A percentile compares a stretch with the other conserved stretches of the same genome.
phyloP scores from a whole-genome alignment of 2,797 vertebrate genomes.

The Gymnoscopelus microlampas region DNA sequence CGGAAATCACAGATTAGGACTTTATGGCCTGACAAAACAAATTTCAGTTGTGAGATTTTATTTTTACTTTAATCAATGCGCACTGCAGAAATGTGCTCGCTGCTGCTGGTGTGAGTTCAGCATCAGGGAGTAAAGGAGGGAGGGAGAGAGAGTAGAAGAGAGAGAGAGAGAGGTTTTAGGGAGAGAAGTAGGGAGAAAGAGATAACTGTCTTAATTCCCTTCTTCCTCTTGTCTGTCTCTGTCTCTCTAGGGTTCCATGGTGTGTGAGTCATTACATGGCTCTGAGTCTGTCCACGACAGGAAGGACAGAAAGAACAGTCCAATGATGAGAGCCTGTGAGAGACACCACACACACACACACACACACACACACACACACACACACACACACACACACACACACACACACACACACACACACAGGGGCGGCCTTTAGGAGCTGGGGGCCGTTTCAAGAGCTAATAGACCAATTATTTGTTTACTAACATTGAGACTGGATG shows the following conservation, averaged over 20 bases:
- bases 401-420: background rate
- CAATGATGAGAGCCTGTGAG: constrained; percentile 69
- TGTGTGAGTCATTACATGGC: constrained; percentile 60
- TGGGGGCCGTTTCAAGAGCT: too few relatives aligned
- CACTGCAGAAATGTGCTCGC: too few relatives aligned
- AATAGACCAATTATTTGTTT: too few relatives aligned
- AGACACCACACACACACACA: background rate
- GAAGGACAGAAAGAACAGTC: constrained; percentile 54
- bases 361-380: constrained; percentile 18
- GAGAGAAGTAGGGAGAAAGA: background rate
- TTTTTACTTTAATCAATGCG: too few relatives aligned
- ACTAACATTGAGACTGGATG: too few relatives aligned
- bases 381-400: constrained; percentile 2
- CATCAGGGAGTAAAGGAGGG: background rate
- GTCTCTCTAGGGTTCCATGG: constrained; percentile 29
- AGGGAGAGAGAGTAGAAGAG: background rate
- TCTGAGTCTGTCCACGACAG: constrained; percentile 47
- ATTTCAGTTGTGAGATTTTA: too few relatives aligned
- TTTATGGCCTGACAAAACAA: too few relatives aligned
- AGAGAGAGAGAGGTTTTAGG: background rate
- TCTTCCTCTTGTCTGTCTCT: background rate
- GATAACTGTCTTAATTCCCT: background rate
- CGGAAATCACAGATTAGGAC: too few relatives aligned
- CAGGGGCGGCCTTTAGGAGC: too few relatives aligned
- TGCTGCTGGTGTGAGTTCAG: too few relatives aligned